Conservation (phyloP, 2,888 invertebrate genomes). For the Criorhina ranunculi region DNA sequence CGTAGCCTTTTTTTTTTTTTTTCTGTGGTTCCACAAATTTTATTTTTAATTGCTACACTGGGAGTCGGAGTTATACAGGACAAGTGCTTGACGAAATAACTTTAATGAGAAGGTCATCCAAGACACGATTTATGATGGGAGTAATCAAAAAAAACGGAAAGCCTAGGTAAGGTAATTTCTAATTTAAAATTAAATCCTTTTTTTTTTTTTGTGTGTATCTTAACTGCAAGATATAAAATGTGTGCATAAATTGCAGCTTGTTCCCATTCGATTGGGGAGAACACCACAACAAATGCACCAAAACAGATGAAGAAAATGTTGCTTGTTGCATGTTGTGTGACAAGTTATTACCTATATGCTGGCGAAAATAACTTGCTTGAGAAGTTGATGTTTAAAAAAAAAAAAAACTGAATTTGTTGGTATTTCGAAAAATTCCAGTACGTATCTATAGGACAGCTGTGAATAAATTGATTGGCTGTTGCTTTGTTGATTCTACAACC, state of each 20-base stretch:
- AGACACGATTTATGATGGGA: not conserved
- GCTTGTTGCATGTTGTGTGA: conserved; percentile 73
- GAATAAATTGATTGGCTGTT: conserved; percentile 74
- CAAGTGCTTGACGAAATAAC: conserved; percentile 48
- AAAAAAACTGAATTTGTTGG: conserved; percentile 59
- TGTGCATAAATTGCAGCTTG: conserved; percentile 60
- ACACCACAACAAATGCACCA: not conserved
- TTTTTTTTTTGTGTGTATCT: conserved; percentile 27
- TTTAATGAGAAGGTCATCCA: conserved; percentile 53
- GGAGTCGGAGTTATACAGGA: conserved; percentile 35
- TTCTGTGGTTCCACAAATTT: conserved; percentile 26
- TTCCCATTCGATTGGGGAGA: conserved; percentile 36
- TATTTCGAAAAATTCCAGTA: conserved; percentile 69
- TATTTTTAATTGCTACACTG: conserved; percentile 60
- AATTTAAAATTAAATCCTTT: conserved; percentile 42
- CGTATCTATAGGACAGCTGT: conserved; percentile 70
- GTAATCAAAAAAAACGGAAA: not conserved
- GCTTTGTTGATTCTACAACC: conserved; percentile 45
- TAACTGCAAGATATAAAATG: conserved; percentile 50
- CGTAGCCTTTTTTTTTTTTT: conserved; percentile 50
- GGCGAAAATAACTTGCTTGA: conserved; percentile 69
- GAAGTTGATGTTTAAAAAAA: conserved; percentile 54
- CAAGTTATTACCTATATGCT: conserved; percentile 66
- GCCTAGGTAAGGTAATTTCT: not conserved
- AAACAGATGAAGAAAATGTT: conserved; percentile 70